Evolutionary conservation across 2,113 vertebrate species (phyloP), one percentile per base, ranked within the genome.

Genomic region (Perca schrenkii): DNA sequence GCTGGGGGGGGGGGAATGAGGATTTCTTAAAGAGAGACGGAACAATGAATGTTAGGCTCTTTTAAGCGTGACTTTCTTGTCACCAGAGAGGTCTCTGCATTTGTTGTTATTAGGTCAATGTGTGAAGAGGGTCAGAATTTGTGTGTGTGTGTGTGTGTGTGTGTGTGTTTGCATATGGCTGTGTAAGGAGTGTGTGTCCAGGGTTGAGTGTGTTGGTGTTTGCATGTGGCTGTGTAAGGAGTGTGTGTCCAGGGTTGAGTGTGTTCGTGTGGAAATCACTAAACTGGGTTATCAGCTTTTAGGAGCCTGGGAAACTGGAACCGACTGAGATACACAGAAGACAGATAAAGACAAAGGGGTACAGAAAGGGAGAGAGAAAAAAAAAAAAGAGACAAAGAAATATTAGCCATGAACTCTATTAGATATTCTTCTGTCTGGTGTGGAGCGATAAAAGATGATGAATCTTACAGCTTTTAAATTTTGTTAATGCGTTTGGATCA

Each of bases 261-360:
- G 57, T 66, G 79, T 88, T 46, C 3, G 71, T 85, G 85, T 89
- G 80, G 90, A 89, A 91, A 91, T 85, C 70, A 67, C 85, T 88
- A 74, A 91, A 47, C 79, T 70, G 76, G 54, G 88, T 92, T 93
- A 93, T 94, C 89, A 90, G 88, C 72, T 86, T 21, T 74, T 79
- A 72, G 84, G 86, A 63, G 84, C 86, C 85, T 92, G 88, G 91
- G 91, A 94, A 93, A 90, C 86, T 87, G 83, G 79, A 87, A 77
- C 77, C 72, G 77, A 31, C 53, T 28, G 16, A 89, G 90, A 91
- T 86, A 79, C 52, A 79, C 53, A 71, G 58, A 86, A 58, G 72
- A 77, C 64, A 74, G 88, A 92, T 87, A 89, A 92, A 90, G 74
- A 80, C 74, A 70, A 83, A 72, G 78, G 53, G 75, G 78, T 70